Base-by-base conservation (phyloP, 2,888 invertebrate species). In the Plemyria rubiginata region DNA sequence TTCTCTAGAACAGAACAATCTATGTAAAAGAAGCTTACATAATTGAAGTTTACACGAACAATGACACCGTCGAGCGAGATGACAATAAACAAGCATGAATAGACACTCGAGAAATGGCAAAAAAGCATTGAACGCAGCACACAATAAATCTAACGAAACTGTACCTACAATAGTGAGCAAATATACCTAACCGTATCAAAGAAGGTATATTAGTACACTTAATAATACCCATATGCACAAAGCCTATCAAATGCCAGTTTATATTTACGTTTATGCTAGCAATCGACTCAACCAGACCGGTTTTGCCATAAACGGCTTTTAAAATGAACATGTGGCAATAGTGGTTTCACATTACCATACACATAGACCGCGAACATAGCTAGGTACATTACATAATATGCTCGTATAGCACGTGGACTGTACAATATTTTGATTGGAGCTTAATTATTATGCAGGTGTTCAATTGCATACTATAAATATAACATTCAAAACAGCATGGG, bases 91-190 rank as follows among this genome's bases (percentile, higher is more conserved):
- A 51, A 68, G 48, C 71, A 61, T 59, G 41, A 41, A 50, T 56
- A 28, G 54, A 72, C 67, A 28, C 28, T 64, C 60, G 70, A 73
- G 75, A 77, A 72, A 74, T 70, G 6, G 40, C 38, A 52, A 48
- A 15, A 58, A 22, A 46, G 79, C 80, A 83, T n/a, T 82, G 79
- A 77, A 74, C 73, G 77, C 78, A 67, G 65, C 74, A 78, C 70
- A 73, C 79, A 81, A 80, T 82, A 84, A 82, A 79, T 68, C 73
- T 73, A 75, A 81, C 77, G 80, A 78, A 82, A 81, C 76, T 75
- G 76, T 78, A 76, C n/a, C n/a, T n/a, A n/a, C 70, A 79, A 55
- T 13, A 58, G 74, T 87, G 86, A 88, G n/a, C n/a, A n/a, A n/a
- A n/a, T n/a, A n/a, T n/a, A n/a, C n/a, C n/a, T n/a, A n/a, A n/a